phyloP scores from a whole-genome alignment of 2,113 vertebrate species.

The Austrofundulus limnaeus region DNA sequence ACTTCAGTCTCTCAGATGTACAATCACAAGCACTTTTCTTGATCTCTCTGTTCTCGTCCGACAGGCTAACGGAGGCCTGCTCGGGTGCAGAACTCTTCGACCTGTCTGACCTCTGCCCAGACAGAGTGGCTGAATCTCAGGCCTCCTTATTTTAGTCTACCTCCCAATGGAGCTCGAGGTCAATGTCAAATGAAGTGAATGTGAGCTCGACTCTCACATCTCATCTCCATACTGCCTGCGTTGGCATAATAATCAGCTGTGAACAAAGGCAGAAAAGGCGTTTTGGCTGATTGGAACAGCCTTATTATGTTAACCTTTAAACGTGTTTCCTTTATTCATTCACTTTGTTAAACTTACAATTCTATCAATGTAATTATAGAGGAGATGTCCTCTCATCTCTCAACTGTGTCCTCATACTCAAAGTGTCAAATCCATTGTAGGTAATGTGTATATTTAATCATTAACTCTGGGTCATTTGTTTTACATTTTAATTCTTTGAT shows the following conservation, averaged over 20 bases:
- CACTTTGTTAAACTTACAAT: conserved; percentile 30
- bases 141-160: conserved; percentile 55
- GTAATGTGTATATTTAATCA: conserved; percentile 28
- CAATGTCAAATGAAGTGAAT: conserved; percentile 57
- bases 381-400: conserved; percentile 18
- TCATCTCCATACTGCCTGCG: conserved; percentile 34
- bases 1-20: not conserved
- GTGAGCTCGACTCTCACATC: conserved; percentile 35
- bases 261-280: conserved; percentile 34
- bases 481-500: not conserved
- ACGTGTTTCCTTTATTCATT: conserved; percentile 33
- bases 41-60: conserved; percentile 20
- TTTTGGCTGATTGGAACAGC: conserved; percentile 22
- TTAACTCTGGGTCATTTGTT: conserved; percentile 8
- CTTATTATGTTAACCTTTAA: conserved; percentile 43
- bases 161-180: conserved; percentile 57
- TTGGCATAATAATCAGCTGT: conserved; percentile 47
- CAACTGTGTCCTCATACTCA: conserved; percentile 13
- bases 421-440: conserved; percentile 14
- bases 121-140: conserved; percentile 46
- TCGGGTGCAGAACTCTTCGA: conserved; percentile 51
- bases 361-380: conserved; percentile 39
- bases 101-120: conserved; percentile 62
- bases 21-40: not conserved
- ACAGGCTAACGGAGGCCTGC: conserved; percentile 18